A percentile compares a stretch with the other conserved stretches of the same genome.
phyloP scores from a whole-genome alignment of 2,888 invertebrate genomes.

The Yponomeuta cagnagella region DNA sequence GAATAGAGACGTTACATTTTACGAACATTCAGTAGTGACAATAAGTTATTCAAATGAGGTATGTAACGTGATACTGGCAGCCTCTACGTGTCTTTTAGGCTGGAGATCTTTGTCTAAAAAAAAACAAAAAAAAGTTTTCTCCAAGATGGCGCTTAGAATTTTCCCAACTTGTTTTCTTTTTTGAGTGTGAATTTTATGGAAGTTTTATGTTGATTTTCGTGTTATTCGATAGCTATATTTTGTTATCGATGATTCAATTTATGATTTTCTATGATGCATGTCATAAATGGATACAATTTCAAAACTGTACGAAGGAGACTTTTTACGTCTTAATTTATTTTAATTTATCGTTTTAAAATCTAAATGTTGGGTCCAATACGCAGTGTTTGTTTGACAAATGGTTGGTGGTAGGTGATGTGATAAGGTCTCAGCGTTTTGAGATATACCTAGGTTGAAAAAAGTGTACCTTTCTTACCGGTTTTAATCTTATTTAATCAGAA shows the following conservation, averaged over 20 bases:
- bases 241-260: background rate
- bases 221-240: background rate
- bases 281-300: background rate
- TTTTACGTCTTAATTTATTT: background rate
- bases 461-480: no score
- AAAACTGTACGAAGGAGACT: background rate
- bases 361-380: no score
- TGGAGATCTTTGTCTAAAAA: constrained; percentile 11
- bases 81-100: constrained; percentile 5
- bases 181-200: background rate
- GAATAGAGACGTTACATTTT: constrained; percentile 16
- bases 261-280: background rate
- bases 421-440: no score
- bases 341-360: background rate
- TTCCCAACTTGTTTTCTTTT: background rate
- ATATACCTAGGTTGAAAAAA: no score
- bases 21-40: constrained; percentile 12
- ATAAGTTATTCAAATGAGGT: constrained; percentile 18
- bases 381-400: no score
- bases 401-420: no score
- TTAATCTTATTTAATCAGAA: no score
- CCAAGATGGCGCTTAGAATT: constrained; percentile 9
- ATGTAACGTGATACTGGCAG: constrained; percentile 15
- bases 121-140: background rate
- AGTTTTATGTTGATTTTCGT: background rate